These are phyloP conservation scores for Hipparchia semele DNA, from an alignment of 2,888 invertebrate species.

Conservation along the genomic window DNA sequence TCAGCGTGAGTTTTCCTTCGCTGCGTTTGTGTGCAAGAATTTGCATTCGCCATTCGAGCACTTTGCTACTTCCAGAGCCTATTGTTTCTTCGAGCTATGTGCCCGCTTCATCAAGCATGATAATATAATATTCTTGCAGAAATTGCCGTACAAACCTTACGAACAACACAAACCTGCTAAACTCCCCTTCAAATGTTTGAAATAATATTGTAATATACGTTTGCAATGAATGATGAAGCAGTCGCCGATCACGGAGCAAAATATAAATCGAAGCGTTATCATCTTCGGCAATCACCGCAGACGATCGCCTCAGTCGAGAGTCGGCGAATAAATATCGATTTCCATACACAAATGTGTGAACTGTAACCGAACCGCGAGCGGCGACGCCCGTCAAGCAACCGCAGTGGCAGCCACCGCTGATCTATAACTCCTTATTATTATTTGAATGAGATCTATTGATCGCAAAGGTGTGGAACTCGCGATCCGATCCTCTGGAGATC, in stretches of 20 bases:
- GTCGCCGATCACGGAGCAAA: constrained; percentile 78
- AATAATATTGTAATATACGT: background rate
- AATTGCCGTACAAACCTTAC: background rate
- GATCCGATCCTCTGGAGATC: constrained; percentile 75
- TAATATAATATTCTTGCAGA: too few relatives aligned
- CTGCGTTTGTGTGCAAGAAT: too few relatives aligned
- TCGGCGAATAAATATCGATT: constrained; percentile 79
- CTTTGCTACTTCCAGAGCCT: too few relatives aligned
- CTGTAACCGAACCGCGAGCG: constrained; percentile 54
- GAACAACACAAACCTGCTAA: constrained; percentile 2
- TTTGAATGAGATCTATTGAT: constrained; percentile 83
- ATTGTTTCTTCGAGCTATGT: too few relatives aligned
- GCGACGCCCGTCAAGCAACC: constrained; percentile 50
- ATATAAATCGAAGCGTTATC: constrained; percentile 81
- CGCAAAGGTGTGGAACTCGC: constrained; percentile 77
- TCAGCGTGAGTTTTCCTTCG: too few relatives aligned
- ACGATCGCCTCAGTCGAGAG: constrained; percentile 62
- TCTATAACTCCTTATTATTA: constrained; percentile 83
- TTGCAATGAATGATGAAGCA: constrained; percentile 63
- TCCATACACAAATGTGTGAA: constrained; percentile 74
- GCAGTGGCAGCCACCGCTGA: constrained; percentile 57
- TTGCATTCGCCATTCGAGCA: too few relatives aligned
- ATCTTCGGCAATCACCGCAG: constrained; percentile 75
- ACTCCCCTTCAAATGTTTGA: background rate
- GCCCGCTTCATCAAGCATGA: too few relatives aligned